A percentile compares a stretch with the other conserved stretches of the same genome.
phyloP scores from a whole-genome alignment of 2,113 vertebrate genomes.

The Nipponia nippon region DNA sequence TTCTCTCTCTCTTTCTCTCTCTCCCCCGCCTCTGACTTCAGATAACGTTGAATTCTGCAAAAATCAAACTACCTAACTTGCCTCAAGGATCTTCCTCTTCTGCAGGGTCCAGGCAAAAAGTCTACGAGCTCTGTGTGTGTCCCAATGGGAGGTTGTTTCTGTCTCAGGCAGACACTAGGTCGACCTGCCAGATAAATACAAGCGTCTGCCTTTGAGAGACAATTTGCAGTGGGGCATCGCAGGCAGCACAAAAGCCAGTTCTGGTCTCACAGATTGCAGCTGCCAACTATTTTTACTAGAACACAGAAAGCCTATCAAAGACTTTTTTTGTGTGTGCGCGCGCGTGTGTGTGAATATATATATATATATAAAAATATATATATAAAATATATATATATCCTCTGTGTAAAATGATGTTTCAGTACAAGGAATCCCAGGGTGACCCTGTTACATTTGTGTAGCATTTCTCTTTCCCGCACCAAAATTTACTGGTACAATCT shows the following conservation, averaged over 20 bases:
- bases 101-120: constrained; percentile 87
- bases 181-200: constrained; percentile 96
- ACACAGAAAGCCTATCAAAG: constrained; percentile 81
- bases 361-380: constrained; percentile 73
- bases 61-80: constrained; percentile 90
- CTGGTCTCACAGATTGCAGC: constrained; percentile 67
- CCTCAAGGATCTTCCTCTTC: constrained; percentile 90
- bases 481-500: constrained; percentile 12
- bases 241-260: constrained; percentile 65
- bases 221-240: constrained; percentile 37
- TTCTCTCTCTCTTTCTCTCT: constrained; percentile 1
- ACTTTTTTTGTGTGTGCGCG: constrained; percentile 65
- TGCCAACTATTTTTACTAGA: constrained; percentile 80
- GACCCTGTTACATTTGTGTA: constrained; percentile 78
- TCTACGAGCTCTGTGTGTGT: constrained; percentile 96
- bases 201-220: constrained; percentile 90
- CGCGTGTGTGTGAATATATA: constrained; percentile 43
- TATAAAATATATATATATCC: constrained; percentile 80
- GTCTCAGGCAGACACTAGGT: constrained; percentile 90
- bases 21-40: constrained; percentile 32
- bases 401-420: constrained; percentile 83
- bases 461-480: constrained; percentile 51
- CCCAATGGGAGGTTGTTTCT: constrained; percentile 94
- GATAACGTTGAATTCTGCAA: constrained; percentile 92
- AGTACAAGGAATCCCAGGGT: constrained; percentile 86